Evolutionary conservation across 1,140 invertebrate genomes (phyloP), one percentile per base, ranked within the genome.

Genomic region (Trachymyrmex septentrionalis): DNA sequence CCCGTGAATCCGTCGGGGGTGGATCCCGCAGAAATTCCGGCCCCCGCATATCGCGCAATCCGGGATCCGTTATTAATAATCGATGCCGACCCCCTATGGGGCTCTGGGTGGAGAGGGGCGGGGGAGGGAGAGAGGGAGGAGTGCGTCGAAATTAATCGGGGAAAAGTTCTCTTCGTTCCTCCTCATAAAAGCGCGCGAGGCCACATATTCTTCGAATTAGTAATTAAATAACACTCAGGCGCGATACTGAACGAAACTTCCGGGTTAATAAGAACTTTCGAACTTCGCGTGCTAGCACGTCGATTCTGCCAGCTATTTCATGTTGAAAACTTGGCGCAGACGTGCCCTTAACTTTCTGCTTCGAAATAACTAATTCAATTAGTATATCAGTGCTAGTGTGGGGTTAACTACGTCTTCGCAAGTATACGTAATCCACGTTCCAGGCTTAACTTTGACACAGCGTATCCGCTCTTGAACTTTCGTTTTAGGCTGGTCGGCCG

Each of bases 331-430:
- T 91, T 91, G 75, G 86, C 73, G 87, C 78, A 91, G 89, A 91
- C 87, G 89, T 87, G 89, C 87, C 87, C 87, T 91, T 88, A 88
- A 91, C 90, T 91, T 91, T 91, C 90, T 63, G 89, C 87, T 88
- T 91, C 90, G 90, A 91, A 91, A 91, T 91, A 91, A 91, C 90
- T 91, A 91, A 91, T 91, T 91, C 90, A 91, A 91, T 91, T 91
- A 91, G 90, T 91, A 88, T 91, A 90, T 91, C 90, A 90, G 87
- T 78, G 85, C 75, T 24, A 75, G 71, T 85, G 73, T 27, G 80
- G 87, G 86, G 82, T 91, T 91, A 87, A 90, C 90, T 91, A 87
- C 87, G 88, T 82, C 90, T 88, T 87, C 81, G 87, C 78, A 16
- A 73, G 80, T 88, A 86, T 85, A 85, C 85, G 86, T 91, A 91